Conservation (phyloP, 2,888 invertebrate species). For the Sesia bembeciformis region DNA sequence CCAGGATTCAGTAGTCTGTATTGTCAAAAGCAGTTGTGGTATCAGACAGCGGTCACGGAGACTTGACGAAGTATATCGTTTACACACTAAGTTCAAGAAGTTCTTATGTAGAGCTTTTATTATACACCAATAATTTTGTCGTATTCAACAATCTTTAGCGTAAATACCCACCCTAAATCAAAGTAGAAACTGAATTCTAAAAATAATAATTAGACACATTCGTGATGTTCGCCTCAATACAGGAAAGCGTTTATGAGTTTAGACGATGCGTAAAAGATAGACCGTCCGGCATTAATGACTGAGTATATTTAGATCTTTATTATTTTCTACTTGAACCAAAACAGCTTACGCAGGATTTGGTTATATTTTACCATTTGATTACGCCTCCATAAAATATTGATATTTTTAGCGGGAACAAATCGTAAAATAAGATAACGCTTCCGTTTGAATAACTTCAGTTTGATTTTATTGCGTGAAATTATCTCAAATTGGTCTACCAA, state of each 20-base stretch:
- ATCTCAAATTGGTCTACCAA: too few species aligned
- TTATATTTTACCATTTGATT: not conserved
- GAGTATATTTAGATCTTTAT: conserved; percentile 19
- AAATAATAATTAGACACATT: conserved; percentile 9
- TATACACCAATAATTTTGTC: too few species aligned
- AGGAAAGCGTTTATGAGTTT: conserved; percentile 40
- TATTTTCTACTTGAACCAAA: not conserved
- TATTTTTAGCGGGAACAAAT: not conserved
- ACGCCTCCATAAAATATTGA: not conserved
- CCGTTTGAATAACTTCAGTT: not conserved
- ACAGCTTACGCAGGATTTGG: not conserved
- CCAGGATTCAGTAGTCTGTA: too few species aligned
- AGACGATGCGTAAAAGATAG: conserved; percentile 35
- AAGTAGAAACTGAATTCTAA: not conserved
- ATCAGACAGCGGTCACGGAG: too few species aligned
- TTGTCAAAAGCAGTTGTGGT: too few species aligned
- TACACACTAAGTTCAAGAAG: too few species aligned
- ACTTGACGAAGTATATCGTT: too few species aligned
- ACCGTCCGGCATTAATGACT: conserved; percentile 27
- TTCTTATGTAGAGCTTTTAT: too few species aligned
- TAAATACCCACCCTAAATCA: too few species aligned
- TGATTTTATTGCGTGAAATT: too few species aligned
- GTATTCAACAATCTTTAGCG: too few species aligned
- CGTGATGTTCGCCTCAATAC: conserved; percentile 24
- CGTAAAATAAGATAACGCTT: not conserved